Percentiles rank a stretch among this genome's conserved stretches.
Evolutionary conservation across 1,140 invertebrate species (phyloP).

Genomic region (Megalonaias nervosa): DNA sequence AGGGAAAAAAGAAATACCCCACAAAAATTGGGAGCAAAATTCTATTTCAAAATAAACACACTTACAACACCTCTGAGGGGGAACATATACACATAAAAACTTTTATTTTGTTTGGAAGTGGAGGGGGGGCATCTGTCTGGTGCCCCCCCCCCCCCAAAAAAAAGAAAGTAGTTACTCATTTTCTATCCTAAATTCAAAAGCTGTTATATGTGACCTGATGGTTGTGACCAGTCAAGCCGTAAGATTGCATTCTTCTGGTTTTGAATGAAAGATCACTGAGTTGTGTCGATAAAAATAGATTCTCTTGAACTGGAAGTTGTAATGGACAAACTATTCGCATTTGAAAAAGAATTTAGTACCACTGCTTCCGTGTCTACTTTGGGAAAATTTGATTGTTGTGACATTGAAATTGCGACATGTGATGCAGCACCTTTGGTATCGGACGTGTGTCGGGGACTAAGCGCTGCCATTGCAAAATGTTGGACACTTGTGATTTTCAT

Average conservation of each 20-base stretch:
- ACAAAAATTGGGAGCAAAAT: too few relatives aligned
- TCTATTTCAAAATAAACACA: too few relatives aligned
- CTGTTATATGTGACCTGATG: constrained; percentile 3
- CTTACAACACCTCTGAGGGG: too few relatives aligned
- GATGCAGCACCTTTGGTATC: background rate
- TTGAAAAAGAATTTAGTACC: background rate
- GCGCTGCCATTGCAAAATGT: too few relatives aligned
- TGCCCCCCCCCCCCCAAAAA: too few relatives aligned
- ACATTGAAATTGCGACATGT: constrained; percentile 16
- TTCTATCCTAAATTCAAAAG: constrained; percentile 15
- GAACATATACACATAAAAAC: too few relatives aligned
- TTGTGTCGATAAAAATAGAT: constrained; percentile 9
- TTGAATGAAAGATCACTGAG: constrained; percentile 5
- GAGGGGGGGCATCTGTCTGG: too few relatives aligned
- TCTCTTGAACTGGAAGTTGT: background rate
- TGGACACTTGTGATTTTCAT: too few relatives aligned
- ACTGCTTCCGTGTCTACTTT: constrained; percentile 5
- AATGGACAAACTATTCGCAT: constrained; percentile 8
- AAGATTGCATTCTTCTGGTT: constrained; percentile 10
- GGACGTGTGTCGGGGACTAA: background rate
- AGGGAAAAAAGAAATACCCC: too few relatives aligned
- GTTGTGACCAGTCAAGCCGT: constrained; percentile 25
- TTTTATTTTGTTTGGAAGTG: too few relatives aligned
- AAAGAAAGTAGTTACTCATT: constrained; percentile 8
- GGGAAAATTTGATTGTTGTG: constrained; percentile 14